Evolutionary conservation across 2,797 vertebrate species (phyloP).

Genomic region (Vultur gryphus): DNA sequence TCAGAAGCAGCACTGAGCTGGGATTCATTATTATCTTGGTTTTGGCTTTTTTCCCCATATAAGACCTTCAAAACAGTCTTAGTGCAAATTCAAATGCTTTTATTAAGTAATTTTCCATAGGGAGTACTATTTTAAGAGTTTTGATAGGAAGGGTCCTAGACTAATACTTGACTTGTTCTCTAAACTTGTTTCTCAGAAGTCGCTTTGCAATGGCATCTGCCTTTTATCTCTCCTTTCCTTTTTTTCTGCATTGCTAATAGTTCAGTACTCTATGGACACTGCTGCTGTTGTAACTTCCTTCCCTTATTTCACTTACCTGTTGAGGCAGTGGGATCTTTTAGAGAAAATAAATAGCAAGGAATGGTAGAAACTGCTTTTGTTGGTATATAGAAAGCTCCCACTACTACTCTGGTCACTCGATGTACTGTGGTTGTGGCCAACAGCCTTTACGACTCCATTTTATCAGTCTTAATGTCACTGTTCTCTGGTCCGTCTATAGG

Average conservation of each 20-base stretch:
- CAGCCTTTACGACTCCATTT: rapidly evolving
- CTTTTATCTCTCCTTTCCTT: not conserved
- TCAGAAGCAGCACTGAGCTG: not conserved
- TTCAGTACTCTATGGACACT: not conserved
- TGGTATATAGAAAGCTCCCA: not conserved
- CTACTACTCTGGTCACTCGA: rapidly evolving
- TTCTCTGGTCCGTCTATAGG: conserved; percentile 24
- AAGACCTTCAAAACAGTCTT: not conserved
- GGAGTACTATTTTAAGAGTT: not conserved
- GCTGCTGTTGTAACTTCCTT: not conserved
- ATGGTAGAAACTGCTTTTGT: not conserved
- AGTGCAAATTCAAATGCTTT: not conserved
- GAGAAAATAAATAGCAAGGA: not conserved
- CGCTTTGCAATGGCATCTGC: not conserved
- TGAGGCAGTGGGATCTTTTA: not conserved
- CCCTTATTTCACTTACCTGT: not conserved
- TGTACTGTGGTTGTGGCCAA: not conserved
- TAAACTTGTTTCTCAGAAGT: not conserved
- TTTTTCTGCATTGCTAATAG: not conserved
- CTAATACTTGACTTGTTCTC: not conserved
- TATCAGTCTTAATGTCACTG: not conserved
- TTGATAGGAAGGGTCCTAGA: not conserved
- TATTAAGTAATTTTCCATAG: not conserved
- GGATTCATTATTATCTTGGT: not conserved
- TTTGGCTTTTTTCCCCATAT: not conserved